A percentile compares a stretch with the other conserved stretches of the same genome.
Evolutionary conservation across 2,797 vertebrate genomes (phyloP).

Genomic region (Syncerus caffer): DNA sequence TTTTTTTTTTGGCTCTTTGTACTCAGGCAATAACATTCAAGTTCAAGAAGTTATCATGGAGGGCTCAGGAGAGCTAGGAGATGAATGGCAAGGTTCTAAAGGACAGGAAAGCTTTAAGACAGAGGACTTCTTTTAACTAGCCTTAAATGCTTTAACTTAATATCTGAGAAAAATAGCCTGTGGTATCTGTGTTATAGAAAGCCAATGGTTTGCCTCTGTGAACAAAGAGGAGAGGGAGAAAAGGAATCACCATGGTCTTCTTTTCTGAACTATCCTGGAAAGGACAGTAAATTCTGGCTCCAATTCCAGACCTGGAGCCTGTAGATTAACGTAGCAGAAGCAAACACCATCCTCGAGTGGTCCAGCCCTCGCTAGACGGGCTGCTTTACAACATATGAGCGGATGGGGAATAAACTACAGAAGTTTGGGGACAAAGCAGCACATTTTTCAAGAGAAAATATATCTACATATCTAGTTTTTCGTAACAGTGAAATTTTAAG

Average conservation of each 20-base stretch:
- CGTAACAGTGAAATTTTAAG: not conserved
- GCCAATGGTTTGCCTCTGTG: not conserved
- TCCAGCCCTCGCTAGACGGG: conserved; percentile 43
- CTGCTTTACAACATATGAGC: conserved; percentile 55
- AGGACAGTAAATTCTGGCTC: conserved; percentile 1
- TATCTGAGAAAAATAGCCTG: conserved; percentile 22
- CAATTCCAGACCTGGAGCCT: conserved; percentile 51
- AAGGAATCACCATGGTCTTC: not conserved
- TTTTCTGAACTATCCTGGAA: not conserved
- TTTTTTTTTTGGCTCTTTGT: not conserved
- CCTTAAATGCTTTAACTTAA: not conserved
- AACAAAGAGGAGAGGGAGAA: not conserved
- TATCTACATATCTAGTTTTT: not conserved
- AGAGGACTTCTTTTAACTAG: conserved; percentile 29
- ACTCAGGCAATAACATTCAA: not conserved
- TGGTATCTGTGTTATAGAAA: not conserved
- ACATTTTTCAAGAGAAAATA: conserved; percentile 7
- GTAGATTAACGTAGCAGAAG: conserved; percentile 50
- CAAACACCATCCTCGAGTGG: conserved; percentile 24
- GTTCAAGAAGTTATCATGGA: conserved; percentile 39
- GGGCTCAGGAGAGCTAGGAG: not conserved
- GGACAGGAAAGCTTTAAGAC: conserved; percentile 24
- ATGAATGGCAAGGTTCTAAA: not conserved
- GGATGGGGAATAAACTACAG: conserved; percentile 59
- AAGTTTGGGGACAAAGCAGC: not conserved